These are phyloP conservation scores for Buphagus erythrorhynchus DNA, from an alignment of 2,797 vertebrate genomes.

Conservation along the genomic window DNA sequence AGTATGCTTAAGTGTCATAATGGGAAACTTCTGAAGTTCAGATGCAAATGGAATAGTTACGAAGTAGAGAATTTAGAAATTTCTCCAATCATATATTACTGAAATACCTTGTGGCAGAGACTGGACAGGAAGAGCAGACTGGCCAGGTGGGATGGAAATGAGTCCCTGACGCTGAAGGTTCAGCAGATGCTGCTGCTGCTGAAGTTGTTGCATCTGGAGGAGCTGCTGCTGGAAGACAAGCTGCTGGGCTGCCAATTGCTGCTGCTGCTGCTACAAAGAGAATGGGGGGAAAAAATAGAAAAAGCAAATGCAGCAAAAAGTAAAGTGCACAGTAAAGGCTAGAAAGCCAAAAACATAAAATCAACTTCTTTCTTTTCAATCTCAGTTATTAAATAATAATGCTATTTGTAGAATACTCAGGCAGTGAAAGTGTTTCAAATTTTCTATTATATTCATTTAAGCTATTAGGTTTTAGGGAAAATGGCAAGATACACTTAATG, in stretches of 20 bases:
- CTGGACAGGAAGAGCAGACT: conserved; percentile 94
- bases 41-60: neutral
- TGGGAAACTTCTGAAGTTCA: neutral
- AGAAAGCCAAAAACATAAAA: neutral
- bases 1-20: neutral
- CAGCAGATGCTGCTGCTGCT: conserved; percentile 98
- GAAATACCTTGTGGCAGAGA: conserved; percentile 91
- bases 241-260: conserved; percentile 99
- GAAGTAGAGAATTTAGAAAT: neutral
- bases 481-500: conserved; percentile 9
- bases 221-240: conserved; percentile 99
- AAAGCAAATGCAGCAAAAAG: neutral
- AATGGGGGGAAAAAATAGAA: neutral
- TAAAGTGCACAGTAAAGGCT: neutral
- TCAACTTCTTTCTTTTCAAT: neutral
- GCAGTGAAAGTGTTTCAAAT: neutral
- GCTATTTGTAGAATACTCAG: neutral
- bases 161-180: conserved; percentile 99
- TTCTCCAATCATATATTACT: neutral
- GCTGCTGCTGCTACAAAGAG: conserved; percentile 83
- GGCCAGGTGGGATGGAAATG: conserved; percentile 93
- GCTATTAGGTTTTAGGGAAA: neutral
- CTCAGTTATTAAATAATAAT: conserved; percentile 28
- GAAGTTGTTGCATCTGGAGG: conserved; percentile 99
- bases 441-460: conserved; percentile 25